Percentiles rank a stretch among this genome's conserved stretches.
These are phyloP conservation scores for Elaeidobius kamerunicus DNA, from an alignment of 2,888 invertebrate genomes.

Conservation along the genomic window DNA sequence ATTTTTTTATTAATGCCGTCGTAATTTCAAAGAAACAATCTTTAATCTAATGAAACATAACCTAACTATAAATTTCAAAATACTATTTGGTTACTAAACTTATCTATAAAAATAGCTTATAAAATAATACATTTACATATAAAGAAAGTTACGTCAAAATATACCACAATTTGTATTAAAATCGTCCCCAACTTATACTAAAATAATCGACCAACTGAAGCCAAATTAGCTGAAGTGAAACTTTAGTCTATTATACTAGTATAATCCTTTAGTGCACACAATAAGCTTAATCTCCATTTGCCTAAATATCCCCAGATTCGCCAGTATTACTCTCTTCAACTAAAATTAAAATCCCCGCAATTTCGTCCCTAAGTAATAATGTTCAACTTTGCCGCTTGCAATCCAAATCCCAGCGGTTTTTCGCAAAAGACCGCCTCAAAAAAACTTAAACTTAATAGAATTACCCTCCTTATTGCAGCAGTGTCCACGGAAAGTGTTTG, in stretches of 20 bases:
- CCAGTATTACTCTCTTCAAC: not conserved
- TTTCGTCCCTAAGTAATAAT: constrained; percentile 16
- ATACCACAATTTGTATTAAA: too few relatives aligned
- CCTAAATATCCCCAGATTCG: not conserved
- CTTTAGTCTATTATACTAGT: not conserved
- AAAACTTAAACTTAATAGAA: constrained; percentile 30
- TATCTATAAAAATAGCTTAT: too few relatives aligned
- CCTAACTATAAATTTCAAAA: too few relatives aligned
- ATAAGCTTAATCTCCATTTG: constrained; percentile 3
- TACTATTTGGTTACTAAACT: too few relatives aligned
- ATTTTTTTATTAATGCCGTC: too few relatives aligned
- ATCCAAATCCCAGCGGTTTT: constrained; percentile 18
- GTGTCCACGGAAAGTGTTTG: constrained; percentile 25
- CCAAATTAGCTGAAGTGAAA: not conserved
- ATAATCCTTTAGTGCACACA: not conserved
- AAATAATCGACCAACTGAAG: too few relatives aligned
- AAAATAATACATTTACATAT: too few relatives aligned
- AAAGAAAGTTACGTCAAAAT: too few relatives aligned
- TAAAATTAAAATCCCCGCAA: constrained; percentile 6
- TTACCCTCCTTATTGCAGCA: constrained; percentile 20
- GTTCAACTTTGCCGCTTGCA: constrained; percentile 14
- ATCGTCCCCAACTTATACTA: not conserved
- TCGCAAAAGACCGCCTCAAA: constrained; percentile 7
- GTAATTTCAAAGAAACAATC: too few relatives aligned
- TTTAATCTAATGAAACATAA: too few relatives aligned